phyloP scores from a whole-genome alignment of 2,797 vertebrate genomes.

The Sebastes steindachneri region DNA sequence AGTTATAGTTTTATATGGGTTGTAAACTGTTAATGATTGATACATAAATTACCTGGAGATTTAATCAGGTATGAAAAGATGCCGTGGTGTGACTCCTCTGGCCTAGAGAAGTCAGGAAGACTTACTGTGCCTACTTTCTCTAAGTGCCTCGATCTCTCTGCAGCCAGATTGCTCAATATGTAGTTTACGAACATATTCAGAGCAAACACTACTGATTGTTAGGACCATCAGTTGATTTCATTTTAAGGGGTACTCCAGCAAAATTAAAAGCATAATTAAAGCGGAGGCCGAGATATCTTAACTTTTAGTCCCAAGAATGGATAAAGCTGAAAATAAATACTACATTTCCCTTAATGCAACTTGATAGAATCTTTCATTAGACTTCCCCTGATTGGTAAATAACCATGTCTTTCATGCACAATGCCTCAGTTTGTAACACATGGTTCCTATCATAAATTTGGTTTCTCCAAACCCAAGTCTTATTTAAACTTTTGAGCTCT shows the following conservation, averaged over 20 bases:
- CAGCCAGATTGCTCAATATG: background rate
- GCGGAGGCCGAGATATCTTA: background rate
- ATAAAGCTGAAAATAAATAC: background rate
- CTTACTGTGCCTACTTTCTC: background rate
- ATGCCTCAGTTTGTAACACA: background rate
- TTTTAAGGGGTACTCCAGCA: background rate
- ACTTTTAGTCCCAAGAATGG: background rate
- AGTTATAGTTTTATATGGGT: slow-evolving; percentile 10
- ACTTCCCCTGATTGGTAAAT: background rate
- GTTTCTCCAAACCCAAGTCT: background rate
- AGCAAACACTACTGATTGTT: background rate
- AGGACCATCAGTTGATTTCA: background rate
- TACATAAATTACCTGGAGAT: background rate
- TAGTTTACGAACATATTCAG: background rate
- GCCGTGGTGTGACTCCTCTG: background rate
- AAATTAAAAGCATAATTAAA: background rate
- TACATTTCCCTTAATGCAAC: background rate
- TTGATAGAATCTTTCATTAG: background rate
- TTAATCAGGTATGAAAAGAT: slow-evolving; percentile 7
- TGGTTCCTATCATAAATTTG: background rate
- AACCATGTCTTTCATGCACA: background rate
- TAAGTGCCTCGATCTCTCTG: background rate
- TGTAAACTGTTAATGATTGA: slow-evolving; percentile 52
- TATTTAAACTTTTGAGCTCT: background rate
- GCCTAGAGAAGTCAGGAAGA: background rate